Evolutionary conservation across 2,797 vertebrate species (phyloP).

Genomic region (Lindbergichthys nudifrons): DNA sequence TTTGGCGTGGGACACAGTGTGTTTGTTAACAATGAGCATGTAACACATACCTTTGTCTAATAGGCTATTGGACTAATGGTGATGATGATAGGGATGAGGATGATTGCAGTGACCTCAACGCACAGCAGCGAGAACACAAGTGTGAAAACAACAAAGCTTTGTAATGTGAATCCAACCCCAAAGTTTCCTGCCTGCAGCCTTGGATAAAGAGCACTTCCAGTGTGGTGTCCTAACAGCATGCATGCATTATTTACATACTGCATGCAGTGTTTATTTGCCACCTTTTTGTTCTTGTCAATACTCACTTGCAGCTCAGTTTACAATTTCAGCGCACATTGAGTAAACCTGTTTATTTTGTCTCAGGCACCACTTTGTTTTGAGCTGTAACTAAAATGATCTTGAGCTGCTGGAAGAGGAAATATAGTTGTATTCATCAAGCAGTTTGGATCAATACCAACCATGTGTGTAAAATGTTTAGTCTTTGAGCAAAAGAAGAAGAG

Average conservation of each 20-base stretch:
- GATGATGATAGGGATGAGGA: background rate
- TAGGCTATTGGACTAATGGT: background rate
- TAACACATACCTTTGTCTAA: background rate
- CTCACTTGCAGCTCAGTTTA: slow-evolving; percentile 27
- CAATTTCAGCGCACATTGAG: slow-evolving; percentile 20
- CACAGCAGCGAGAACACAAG: background rate
- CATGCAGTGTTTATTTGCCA: slow-evolving; percentile 12
- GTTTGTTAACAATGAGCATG: background rate
- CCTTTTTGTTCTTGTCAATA: slow-evolving; percentile 25
- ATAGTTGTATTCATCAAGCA: background rate
- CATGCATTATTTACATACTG: slow-evolving; percentile 35
- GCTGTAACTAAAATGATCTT: background rate
- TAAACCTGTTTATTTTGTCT: slow-evolving; percentile 7
- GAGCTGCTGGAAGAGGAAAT: background rate
- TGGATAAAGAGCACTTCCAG: slow-evolving; percentile 19
- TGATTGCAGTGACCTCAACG: background rate
- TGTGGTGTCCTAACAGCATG: slow-evolving; percentile 26
- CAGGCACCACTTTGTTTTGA: slow-evolving; percentile 8
- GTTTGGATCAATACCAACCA: background rate
- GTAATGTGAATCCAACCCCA: background rate
- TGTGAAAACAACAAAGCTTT: slow-evolving; percentile 3
- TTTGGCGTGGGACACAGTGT: background rate
- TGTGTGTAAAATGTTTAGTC: background rate
- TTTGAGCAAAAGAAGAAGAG: background rate
- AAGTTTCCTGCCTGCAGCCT: slow-evolving; percentile 20